Evolutionary conservation across 2,113 vertebrate genomes (phyloP).

Genomic region (Muscicapa adusta): DNA sequence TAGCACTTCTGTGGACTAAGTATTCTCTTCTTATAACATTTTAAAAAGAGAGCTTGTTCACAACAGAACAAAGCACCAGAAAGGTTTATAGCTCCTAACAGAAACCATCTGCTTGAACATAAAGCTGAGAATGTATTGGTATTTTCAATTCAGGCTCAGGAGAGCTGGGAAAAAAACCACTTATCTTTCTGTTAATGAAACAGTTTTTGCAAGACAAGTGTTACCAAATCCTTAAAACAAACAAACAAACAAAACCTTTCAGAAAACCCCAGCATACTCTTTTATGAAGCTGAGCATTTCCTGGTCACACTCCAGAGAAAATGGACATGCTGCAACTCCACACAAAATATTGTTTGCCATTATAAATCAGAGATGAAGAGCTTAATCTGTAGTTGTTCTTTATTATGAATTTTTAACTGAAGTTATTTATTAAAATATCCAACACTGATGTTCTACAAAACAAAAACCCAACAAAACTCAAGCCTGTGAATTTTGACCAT

Average conservation of each 20-base stretch:
- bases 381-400: conserved; percentile 24
- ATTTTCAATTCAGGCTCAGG: conserved; percentile 20
- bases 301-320: neutral
- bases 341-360: conserved; percentile 26
- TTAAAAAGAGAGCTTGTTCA: neutral
- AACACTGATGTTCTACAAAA: neutral
- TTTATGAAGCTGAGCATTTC: neutral
- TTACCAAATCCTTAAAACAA: conserved; percentile 51
- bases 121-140: neutral
- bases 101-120: conserved; percentile 35
- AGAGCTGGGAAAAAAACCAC: neutral
- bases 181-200: conserved; percentile 54
- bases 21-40: neutral
- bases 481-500: conserved; percentile 49
- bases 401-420: conserved; percentile 48
- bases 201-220: conserved; percentile 60
- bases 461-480: neutral
- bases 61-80: neutral
- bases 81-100: conserved; percentile 15
- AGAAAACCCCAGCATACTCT: neutral
- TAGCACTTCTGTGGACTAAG: neutral
- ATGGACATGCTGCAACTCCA: conserved; percentile 25
- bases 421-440: conserved; percentile 25
- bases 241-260: neutral
- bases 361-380: neutral